These are phyloP conservation scores for Caranx ignobilis DNA, from an alignment of 2,113 vertebrate genomes.

Conservation along the genomic window DNA sequence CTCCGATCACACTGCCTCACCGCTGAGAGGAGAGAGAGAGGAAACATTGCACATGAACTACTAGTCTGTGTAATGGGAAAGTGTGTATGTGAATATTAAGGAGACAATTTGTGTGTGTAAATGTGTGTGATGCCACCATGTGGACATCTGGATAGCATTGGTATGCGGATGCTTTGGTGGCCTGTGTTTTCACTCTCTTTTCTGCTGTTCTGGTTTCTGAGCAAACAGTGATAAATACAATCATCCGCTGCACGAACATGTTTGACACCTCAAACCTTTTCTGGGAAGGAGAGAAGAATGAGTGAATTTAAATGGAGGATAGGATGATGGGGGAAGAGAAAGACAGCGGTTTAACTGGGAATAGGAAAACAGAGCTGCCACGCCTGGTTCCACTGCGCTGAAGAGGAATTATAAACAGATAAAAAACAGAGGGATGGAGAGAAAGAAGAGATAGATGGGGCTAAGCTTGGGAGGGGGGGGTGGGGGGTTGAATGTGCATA, in stretches of 20 bases:
- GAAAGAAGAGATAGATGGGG: constrained; percentile 23
- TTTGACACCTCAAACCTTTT: constrained; percentile 53
- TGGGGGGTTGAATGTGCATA: constrained; percentile 40
- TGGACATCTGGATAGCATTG: constrained; percentile 37
- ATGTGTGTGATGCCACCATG: constrained; percentile 23
- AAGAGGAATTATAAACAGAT: constrained; percentile 65
- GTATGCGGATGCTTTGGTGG: constrained; percentile 55
- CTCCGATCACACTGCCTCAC: constrained; percentile 93
- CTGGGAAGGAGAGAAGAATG: constrained; percentile 12
- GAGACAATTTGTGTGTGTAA: constrained; percentile 2
- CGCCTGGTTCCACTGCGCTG: constrained; percentile 54
- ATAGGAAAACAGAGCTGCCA: constrained; percentile 32
- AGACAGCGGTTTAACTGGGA: constrained; percentile 2
- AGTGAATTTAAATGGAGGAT: constrained; percentile 43
- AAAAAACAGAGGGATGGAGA: constrained; percentile 10
- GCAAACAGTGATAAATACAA: constrained; percentile 79
- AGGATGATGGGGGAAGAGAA: constrained; percentile 6
- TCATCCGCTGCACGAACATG: constrained; percentile 51
- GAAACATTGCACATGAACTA: constrained; percentile 40
- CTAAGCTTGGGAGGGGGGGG: neutral
- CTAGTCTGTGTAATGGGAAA: constrained; percentile 57
- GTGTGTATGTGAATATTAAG: constrained; percentile 34
- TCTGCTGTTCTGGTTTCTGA: constrained; percentile 68
- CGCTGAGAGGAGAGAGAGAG: constrained; percentile 73
- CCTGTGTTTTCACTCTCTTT: constrained; percentile 60